phyloP scores from a whole-genome alignment of 2,888 invertebrate species.

The Ectropis crepuscularia region DNA sequence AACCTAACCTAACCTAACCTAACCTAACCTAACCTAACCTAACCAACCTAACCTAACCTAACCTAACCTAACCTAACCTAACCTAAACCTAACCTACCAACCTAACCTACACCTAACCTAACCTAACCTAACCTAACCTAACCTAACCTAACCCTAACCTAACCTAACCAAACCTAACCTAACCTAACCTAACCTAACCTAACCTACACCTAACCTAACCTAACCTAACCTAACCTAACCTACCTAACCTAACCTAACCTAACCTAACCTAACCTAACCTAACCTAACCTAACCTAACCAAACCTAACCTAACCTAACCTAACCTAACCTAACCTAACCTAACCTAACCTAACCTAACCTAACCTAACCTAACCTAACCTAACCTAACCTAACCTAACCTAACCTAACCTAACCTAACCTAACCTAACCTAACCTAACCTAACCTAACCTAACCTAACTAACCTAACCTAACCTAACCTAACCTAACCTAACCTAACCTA shows the following conservation, averaged over 20 bases:
- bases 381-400: slow-evolving; percentile 8
- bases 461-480: slow-evolving; percentile 1
- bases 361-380: slow-evolving; percentile 13
- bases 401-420: neutral
- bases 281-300: slow-evolving; percentile 22
- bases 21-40: slow-evolving; percentile 9
- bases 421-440: neutral
- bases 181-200: slow-evolving; percentile 2
- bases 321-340: slow-evolving; percentile 10
- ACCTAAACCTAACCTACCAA: slow-evolving; percentile 25
- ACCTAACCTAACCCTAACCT: slow-evolving; percentile 15
- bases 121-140: slow-evolving; percentile 7
- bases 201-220: slow-evolving; percentile 10
- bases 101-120: slow-evolving; percentile 23
- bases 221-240: slow-evolving; percentile 8
- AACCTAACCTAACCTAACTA: neutral
- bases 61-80: slow-evolving; percentile 12
- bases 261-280: slow-evolving; percentile 23
- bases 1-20: slow-evolving; percentile 14
- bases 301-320: slow-evolving; percentile 26
- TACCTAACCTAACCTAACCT: slow-evolving; percentile 22
- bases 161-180: slow-evolving; percentile 3
- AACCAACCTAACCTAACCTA: slow-evolving; percentile 9
- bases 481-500: slow-evolving; percentile 17
- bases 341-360: too few species aligned